These are phyloP conservation scores for Eupithecia subfuscata DNA, from an alignment of 2,888 invertebrate species.

Conservation along the genomic window DNA sequence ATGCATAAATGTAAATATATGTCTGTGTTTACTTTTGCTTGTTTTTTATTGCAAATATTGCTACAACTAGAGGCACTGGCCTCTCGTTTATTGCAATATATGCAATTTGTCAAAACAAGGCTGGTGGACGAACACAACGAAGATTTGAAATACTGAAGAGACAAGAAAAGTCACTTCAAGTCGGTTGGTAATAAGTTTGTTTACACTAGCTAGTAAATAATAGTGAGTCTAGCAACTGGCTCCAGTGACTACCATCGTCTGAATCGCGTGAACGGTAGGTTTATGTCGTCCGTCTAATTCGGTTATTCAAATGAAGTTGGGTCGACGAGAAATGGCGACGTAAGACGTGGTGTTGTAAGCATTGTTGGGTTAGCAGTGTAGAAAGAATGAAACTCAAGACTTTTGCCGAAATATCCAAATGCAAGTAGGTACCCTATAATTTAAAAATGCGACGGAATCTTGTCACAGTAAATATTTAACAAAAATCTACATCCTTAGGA, in stretches of 20 bases:
- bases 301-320: conserved; percentile 24
- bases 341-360: background rate
- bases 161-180: background rate
- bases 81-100: too few species aligned
- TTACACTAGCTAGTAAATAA: background rate
- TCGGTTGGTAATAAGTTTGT: background rate
- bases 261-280: background rate
- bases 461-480: too few species aligned
- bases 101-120: background rate
- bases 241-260: background rate
- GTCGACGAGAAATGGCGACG: conserved; percentile 9
- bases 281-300: conserved; percentile 24
- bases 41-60: too few species aligned
- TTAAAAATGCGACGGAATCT: background rate
- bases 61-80: too few species aligned
- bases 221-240: background rate
- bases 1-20: too few species aligned
- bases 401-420: background rate
- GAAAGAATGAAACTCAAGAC: background rate
- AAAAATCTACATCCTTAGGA: too few species aligned
- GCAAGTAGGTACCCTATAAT: background rate
- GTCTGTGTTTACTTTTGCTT: too few species aligned
- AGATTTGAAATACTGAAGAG: background rate
- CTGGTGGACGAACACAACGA: background rate
- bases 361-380: background rate